These are phyloP conservation scores for Conus ventricosus DNA, from an alignment of 1,140 invertebrate genomes.

Conservation along the genomic window DNA sequence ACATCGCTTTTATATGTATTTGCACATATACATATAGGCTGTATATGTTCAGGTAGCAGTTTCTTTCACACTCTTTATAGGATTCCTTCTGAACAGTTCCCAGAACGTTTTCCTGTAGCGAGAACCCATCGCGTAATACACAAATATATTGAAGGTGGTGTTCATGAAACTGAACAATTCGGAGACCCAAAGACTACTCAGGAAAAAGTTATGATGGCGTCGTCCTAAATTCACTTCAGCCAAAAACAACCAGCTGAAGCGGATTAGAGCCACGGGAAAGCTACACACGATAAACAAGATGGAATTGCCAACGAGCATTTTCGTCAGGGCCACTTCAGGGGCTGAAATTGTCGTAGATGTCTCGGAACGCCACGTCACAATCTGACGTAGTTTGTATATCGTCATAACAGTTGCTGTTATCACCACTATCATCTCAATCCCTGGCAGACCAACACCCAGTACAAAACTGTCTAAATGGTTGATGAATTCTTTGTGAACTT, in stretches of 20 bases:
- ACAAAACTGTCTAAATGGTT: neutral
- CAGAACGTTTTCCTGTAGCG: neutral
- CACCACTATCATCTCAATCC: neutral
- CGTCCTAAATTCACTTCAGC: neutral
- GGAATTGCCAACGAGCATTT: neutral
- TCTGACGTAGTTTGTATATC: neutral
- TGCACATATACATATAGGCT: no score
- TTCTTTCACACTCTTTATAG: no score
- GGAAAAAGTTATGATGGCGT: neutral
- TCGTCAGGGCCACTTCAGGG: neutral
- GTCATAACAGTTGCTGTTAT: neutral
- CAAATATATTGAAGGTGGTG: slow-evolving; percentile 19
- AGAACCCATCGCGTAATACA: slow-evolving; percentile 14
- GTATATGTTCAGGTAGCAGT: no score
- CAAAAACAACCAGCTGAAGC: neutral
- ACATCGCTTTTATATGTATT: no score
- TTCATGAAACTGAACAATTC: neutral
- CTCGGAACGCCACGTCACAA: neutral
- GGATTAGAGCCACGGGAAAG: neutral
- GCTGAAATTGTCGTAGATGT: neutral
- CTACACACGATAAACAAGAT: neutral
- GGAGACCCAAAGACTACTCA: neutral
- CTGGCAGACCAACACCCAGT: neutral
- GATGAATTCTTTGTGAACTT: neutral
- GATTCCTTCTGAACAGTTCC: neutral